Conservation (phyloP, 2,888 invertebrate species). For the Philonicus albiceps region DNA sequence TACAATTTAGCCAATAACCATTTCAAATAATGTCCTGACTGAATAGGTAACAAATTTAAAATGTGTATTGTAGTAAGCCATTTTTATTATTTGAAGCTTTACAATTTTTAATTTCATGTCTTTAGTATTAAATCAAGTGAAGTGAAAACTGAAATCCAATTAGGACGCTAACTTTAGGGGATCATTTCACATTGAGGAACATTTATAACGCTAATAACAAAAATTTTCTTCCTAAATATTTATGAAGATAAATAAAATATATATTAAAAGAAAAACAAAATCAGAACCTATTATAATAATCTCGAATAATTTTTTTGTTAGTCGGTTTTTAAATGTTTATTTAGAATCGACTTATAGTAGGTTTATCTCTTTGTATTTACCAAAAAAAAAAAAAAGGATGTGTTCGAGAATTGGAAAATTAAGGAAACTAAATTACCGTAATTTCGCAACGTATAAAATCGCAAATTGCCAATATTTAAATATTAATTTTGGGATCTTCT, state of each 20-base stretch:
- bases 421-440: not conserved
- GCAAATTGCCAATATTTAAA: not conserved
- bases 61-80: not conserved
- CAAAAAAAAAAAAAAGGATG: not conserved
- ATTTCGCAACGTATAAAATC: not conserved
- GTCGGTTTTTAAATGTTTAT: not conserved
- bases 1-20: too few relatives aligned
- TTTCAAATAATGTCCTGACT: too few relatives aligned
- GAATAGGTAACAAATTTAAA: too few relatives aligned
- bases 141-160: not conserved
- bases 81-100: not conserved
- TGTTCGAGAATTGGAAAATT: not conserved
- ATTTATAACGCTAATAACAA: not conserved
- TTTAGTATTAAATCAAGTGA: not conserved
- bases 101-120: not conserved
- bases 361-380: not conserved
- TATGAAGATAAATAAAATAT: not conserved
- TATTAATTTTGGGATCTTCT: not conserved
- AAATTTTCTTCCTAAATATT: not conserved
- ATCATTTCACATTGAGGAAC: not conserved
- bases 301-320: not conserved
- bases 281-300: too few relatives aligned
- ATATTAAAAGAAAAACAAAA: too few relatives aligned
- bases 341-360: not conserved
- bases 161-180: not conserved